Percentiles rank a stretch among this genome's conserved stretches.
Conservation (phyloP, 1,140 invertebrate species). For the Orius insidiosus region DNA sequence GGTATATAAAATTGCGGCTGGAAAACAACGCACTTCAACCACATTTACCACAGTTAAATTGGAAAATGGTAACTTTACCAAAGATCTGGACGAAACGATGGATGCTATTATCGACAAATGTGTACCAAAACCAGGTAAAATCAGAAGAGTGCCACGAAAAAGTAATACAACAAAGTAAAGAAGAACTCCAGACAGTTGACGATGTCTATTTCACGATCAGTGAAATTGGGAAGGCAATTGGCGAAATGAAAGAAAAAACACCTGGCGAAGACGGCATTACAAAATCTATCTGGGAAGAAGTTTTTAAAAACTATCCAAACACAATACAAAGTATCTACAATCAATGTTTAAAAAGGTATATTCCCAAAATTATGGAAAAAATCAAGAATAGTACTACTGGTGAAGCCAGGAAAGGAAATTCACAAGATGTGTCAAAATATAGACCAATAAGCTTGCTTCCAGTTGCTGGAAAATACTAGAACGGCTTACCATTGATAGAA, state of each 20-base stretch:
- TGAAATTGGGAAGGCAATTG: neutral
- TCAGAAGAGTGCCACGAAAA: neutral
- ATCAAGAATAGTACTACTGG: neutral
- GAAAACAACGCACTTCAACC: neutral
- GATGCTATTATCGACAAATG: neutral
- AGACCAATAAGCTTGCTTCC: slow-evolving; percentile 6
- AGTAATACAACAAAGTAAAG: neutral
- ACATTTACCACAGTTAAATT: neutral
- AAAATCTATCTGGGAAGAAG: neutral
- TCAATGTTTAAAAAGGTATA: neutral
- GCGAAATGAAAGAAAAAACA: neutral
- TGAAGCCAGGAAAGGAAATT: slow-evolving; percentile 1
- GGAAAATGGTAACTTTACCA: neutral
- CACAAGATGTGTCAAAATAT: neutral
- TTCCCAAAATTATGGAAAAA: slow-evolving; percentile 7
- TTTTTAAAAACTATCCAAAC: neutral
- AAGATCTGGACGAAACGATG: neutral
- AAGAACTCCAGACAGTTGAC: neutral
- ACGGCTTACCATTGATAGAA: slow-evolving; percentile 4
- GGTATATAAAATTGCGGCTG: neutral
- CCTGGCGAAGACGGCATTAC: slow-evolving; percentile 3
- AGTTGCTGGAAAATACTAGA: neutral
- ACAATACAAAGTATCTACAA: neutral
- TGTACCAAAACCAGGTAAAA: neutral
- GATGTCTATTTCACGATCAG: neutral